Evolutionary conservation across 1,140 invertebrate genomes (phyloP).

Genomic region (Potamilus streckersoni): DNA sequence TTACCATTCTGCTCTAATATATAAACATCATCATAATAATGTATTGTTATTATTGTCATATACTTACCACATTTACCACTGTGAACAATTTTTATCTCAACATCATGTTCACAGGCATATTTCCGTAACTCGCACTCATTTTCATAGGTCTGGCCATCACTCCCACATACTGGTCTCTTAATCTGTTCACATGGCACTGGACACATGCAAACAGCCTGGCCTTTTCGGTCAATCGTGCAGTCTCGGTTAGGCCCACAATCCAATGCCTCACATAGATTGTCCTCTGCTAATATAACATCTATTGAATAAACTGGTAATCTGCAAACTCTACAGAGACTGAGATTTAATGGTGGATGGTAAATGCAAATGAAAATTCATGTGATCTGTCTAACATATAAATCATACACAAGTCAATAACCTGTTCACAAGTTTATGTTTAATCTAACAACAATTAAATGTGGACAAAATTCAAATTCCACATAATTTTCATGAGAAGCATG

Average conservation of each 20-base stretch:
- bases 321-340: conserved; percentile 2
- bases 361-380: background rate
- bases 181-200: conserved; percentile 82
- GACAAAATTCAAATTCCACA: no score
- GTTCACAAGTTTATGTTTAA: no score
- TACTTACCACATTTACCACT: conserved; percentile 81
- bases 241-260: conserved; percentile 74
- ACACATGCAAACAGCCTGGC: conserved; percentile 83
- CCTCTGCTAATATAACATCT: conserved; percentile 27
- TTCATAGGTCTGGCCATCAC: conserved; percentile 77
- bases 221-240: conserved; percentile 86
- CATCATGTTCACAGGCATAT: conserved; percentile 77
- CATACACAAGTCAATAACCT: no score
- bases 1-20: no score
- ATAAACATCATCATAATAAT: no score
- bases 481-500: no score
- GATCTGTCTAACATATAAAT: background rate
- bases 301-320: conserved; percentile 6
- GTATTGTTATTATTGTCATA: background rate
- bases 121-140: conserved; percentile 76
- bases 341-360: background rate
- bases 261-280: conserved; percentile 51
- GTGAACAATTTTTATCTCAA: conserved; percentile 78
- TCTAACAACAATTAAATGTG: no score
- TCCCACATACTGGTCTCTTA: conserved; percentile 76